Evolutionary conservation across 2,113 vertebrate genomes (phyloP), one percentile per base, ranked within the genome.

Genomic region (Chlamydotis undulata): DNA sequence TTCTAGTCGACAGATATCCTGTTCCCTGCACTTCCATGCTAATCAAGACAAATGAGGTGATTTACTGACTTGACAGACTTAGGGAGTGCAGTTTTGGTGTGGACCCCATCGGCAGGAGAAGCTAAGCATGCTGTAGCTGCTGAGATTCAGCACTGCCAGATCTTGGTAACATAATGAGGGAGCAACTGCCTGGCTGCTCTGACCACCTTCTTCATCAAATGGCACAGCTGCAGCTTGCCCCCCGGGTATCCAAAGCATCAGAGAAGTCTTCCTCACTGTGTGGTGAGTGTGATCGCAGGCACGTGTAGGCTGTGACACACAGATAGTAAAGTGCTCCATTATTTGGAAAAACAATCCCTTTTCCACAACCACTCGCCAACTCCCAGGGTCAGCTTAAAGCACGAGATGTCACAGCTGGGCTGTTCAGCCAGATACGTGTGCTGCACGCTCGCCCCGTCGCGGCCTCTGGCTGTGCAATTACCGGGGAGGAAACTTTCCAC

Each of bases 151-250:
- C 56, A 19, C 21, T 83, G 61, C 7, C 49, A 78, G 60, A n/a
- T 33, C 24, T 43, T 50, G 23, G 7, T 4, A 61, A 26, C 0
- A 0, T 13, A 79, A 47, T 1, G 0, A 12, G n/a, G 23, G 23
- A 94, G 29, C 21, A 78, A n/a, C 24, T 31, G 25, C 18, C 1
- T 10, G 57, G 25, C 41, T 73, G 67, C 35, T 31, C 25, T 23
- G 65, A 43, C 7, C 47, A 56, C n/a, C 53, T 63, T 69, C 52
- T 33, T 57, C 86, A 68, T 12, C 67, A 28, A 37, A 31, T 1
- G 28, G 17, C 83, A 79, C 7, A 71, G n/a, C n/a, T 14, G 28
- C 57, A 50, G 85, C 49, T 85, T 28, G n/a, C 35, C n/a, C 70
- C 41, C 52, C 0, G 2, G n/a, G 43, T n/a, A 88, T 5, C 43